Evolutionary conservation across 2,888 invertebrate genomes (phyloP).

Genomic region (Lampropteryx suffumata): DNA sequence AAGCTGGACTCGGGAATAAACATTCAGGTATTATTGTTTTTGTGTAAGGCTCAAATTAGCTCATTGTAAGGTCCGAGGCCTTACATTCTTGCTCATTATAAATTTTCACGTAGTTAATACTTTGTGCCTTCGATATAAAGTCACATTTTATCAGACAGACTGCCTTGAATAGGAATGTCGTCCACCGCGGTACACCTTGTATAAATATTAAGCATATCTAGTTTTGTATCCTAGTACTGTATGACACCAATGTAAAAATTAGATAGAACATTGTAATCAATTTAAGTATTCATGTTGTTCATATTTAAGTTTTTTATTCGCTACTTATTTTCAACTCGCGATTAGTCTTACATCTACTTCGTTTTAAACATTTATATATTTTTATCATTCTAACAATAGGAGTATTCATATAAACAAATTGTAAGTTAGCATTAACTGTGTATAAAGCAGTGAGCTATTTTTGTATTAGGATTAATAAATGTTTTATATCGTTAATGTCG

Average conservation of each 20-base stretch:
- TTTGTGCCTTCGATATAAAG: constrained; percentile 25
- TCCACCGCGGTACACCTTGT: constrained; percentile 7
- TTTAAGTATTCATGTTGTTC: constrained; percentile 8
- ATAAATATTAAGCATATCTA: constrained; percentile 3
- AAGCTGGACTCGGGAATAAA: not conserved
- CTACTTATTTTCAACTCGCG: not conserved
- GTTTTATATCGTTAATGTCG: constrained; percentile 58
- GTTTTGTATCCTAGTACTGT: constrained; percentile 11
- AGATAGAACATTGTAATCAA: constrained; percentile 13
- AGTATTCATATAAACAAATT: constrained; percentile 7
- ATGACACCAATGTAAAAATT: constrained; percentile 20
- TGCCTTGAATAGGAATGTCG: constrained; percentile 6
- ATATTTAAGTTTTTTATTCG: constrained; percentile 2
- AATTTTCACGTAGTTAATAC: constrained; percentile 12
- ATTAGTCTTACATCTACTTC: no score
- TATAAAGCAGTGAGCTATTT: constrained; percentile 66
- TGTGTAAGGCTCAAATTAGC: constrained; percentile 8
- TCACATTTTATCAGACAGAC: constrained; percentile 12
- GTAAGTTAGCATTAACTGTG: constrained; percentile 38
- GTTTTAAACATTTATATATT: no score
- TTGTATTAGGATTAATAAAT: constrained; percentile 54
- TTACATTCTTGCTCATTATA: constrained; percentile 11
- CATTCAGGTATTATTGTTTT: not conserved
- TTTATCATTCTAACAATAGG: no score
- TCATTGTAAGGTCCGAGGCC: constrained; percentile 11